Percentiles rank a stretch among this genome's conserved stretches.
phyloP scores from a whole-genome alignment of 2,888 invertebrate genomes.

The Lasioglossum morio region DNA sequence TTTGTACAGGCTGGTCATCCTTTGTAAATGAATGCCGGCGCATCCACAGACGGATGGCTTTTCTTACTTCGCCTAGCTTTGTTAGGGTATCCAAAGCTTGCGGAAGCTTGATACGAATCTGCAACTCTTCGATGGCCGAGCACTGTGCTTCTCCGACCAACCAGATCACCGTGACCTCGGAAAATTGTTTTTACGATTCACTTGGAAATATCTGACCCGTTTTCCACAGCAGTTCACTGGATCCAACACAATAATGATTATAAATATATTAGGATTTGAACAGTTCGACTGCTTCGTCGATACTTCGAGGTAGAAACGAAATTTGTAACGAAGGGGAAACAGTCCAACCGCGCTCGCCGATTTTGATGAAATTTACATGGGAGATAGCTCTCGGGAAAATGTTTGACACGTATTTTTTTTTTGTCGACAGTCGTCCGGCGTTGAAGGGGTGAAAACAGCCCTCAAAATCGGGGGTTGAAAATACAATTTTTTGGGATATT shows the following conservation, averaged over 20 bases:
- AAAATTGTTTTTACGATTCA: not conserved
- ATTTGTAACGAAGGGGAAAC: not conserved
- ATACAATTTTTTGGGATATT: not conserved
- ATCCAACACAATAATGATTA: not conserved
- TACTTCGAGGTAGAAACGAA: not conserved
- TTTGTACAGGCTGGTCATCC: constrained; percentile 56
- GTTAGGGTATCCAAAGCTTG: constrained; percentile 11
- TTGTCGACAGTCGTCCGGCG: not conserved
- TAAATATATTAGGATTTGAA: not conserved
- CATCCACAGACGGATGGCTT: constrained; percentile 32
- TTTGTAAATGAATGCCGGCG: constrained; percentile 49
- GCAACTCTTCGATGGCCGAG: not conserved
- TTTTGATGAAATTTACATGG: constrained; percentile 2
- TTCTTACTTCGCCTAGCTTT: constrained; percentile 25
- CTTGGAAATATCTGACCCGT: not conserved
- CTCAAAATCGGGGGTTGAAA: not conserved
- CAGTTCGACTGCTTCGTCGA: not conserved
- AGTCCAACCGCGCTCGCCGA: not conserved
- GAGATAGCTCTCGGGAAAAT: not conserved
- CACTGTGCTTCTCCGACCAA: not conserved
- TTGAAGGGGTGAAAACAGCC: constrained; percentile 7
- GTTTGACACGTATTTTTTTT: constrained; percentile 5
- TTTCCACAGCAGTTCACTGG: not conserved
- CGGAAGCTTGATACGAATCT: constrained; percentile 15
- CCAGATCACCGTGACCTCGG: not conserved